phyloP scores from a whole-genome alignment of 2,888 invertebrate genomes.

The Amphipyra berbera region DNA sequence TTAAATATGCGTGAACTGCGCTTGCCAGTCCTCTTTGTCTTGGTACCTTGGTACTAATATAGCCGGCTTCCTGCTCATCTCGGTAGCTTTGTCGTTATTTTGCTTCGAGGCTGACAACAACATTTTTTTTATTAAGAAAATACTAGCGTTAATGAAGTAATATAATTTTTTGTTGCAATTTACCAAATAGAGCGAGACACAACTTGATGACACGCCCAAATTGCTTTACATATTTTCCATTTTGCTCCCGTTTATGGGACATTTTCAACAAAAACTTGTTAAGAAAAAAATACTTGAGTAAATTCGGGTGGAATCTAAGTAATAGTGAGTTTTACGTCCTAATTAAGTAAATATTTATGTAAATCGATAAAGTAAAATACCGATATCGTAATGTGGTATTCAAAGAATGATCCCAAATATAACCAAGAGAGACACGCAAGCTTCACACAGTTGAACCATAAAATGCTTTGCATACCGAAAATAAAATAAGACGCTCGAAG shows the following conservation, averaged over 20 bases:
- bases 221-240: slow-evolving; percentile 38
- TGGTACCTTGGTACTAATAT: slow-evolving; percentile 73
- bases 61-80: slow-evolving; percentile 74
- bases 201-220: slow-evolving; percentile 30
- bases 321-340: slow-evolving; percentile 61
- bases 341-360: slow-evolving; percentile 66
- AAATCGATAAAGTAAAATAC: slow-evolving; percentile 65
- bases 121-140: slow-evolving; percentile 43
- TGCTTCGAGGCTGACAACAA: slow-evolving; percentile 31
- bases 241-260: slow-evolving; percentile 19
- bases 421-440: slow-evolving; percentile 70
- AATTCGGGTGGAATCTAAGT: slow-evolving; percentile 34
- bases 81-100: slow-evolving; percentile 57
- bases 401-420: slow-evolving; percentile 67
- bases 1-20: slow-evolving; percentile 85
- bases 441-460: slow-evolving; percentile 75
- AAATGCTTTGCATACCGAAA: slow-evolving; percentile 75
- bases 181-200: slow-evolving; percentile 47
- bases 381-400: slow-evolving; percentile 65
- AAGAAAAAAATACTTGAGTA: slow-evolving; percentile 14
- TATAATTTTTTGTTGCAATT: slow-evolving; percentile 27
- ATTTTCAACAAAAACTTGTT: slow-evolving; percentile 3
- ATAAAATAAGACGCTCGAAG: slow-evolving; percentile 75
- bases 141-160: slow-evolving; percentile 15
- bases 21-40: slow-evolving; percentile 80